phyloP scores from a whole-genome alignment of 2,888 invertebrate genomes.

The Gymnocheta viridis region DNA sequence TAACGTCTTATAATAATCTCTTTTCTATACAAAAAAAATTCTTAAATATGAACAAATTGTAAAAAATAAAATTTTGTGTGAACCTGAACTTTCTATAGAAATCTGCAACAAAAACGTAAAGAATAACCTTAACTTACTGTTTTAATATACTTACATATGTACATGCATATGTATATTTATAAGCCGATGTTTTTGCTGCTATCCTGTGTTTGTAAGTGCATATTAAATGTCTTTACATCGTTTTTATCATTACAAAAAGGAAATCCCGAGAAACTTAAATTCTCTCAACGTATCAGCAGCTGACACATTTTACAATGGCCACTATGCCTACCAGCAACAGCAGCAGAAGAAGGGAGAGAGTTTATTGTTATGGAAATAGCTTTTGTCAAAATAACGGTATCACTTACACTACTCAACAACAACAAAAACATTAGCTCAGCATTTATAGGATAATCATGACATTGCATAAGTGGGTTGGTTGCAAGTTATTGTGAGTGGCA shows the following conservation, averaged over 20 bases:
- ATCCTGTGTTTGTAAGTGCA: not conserved
- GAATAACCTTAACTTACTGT: not conserved
- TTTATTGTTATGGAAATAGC: not conserved
- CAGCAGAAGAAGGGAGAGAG: not conserved
- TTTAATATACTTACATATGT: no score
- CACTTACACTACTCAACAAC: not conserved
- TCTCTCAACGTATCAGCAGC: not conserved
- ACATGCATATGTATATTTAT: not conserved
- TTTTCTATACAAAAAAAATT: not conserved
- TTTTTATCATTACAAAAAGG: conserved; percentile 16
- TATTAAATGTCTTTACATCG: conserved; percentile 33
- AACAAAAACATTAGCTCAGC: conserved; percentile 6
- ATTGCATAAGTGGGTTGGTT: conserved; percentile 10
- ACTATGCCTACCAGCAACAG: not conserved
- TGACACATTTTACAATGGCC: not conserved
- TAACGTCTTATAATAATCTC: not conserved
- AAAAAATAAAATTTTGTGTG: not conserved
- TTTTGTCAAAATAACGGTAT: not conserved
- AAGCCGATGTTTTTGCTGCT: not conserved
- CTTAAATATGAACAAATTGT: no score
- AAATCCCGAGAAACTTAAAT: not conserved
- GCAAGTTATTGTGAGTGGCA: not conserved
- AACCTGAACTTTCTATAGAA: not conserved
- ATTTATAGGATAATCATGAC: not conserved
- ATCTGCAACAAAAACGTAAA: not conserved